phyloP scores from a whole-genome alignment of 23 tunicate species.

The Trididemnum miniatum region DNA sequence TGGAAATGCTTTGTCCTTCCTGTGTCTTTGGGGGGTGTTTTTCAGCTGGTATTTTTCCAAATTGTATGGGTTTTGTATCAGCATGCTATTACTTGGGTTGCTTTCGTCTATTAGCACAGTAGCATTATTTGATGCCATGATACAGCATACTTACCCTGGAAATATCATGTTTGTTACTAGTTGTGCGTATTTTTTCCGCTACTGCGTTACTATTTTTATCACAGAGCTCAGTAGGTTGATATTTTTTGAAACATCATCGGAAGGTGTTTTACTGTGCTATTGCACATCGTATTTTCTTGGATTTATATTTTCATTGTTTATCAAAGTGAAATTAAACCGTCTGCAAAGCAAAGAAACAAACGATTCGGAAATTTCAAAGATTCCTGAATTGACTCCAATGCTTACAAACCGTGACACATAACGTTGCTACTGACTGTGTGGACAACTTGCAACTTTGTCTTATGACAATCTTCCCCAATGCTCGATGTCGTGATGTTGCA shows the following conservation, averaged over 20 bases:
- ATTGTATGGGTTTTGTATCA: not conserved
- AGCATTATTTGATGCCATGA: not conserved
- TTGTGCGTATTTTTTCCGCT: not conserved
- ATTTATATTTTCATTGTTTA: not conserved
- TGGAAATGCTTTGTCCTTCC: not conserved
- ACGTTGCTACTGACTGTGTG: too few species aligned
- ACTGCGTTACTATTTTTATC: not conserved
- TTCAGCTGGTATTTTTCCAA: not conserved
- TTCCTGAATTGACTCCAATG: too few species aligned
- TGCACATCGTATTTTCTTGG: not conserved
- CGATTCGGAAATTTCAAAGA: too few species aligned
- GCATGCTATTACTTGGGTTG: not conserved
- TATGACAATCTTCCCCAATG: too few species aligned
- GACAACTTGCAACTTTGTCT: too few species aligned
- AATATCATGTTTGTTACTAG: not conserved
- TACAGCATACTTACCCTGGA: not conserved
- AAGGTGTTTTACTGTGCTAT: not conserved
- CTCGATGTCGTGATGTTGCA: too few species aligned
- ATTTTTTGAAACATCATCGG: not conserved
- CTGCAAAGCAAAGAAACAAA: too few species aligned
- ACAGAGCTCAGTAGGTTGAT: not conserved
- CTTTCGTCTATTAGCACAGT: not conserved
- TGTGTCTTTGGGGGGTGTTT: not conserved
- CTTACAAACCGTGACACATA: too few species aligned
- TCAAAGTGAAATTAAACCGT: not conserved